Evolutionary conservation across 2,113 vertebrate species (phyloP).

Genomic region (Globicephala melas): DNA sequence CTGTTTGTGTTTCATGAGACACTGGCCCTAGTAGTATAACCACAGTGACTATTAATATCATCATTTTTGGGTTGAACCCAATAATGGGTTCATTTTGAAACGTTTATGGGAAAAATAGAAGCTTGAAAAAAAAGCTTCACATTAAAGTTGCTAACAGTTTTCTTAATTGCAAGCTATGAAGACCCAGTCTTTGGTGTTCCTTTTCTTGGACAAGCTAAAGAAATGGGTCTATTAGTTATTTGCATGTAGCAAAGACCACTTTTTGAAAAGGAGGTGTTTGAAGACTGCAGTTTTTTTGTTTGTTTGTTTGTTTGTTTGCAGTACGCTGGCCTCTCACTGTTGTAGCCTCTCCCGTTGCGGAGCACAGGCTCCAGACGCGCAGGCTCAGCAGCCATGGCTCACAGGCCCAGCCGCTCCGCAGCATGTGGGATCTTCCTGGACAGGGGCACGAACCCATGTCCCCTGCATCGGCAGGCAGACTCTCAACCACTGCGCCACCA

Average conservation of each 20-base stretch:
- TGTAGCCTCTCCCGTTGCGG: too few relatives aligned
- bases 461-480: too few relatives aligned
- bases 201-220: not conserved
- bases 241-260: not conserved
- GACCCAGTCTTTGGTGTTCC: not conserved
- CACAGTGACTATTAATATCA: not conserved
- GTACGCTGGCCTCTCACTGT: too few relatives aligned
- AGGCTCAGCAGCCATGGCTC: too few relatives aligned
- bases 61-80: not conserved
- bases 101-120: not conserved
- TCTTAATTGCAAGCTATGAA: not conserved
- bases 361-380: too few relatives aligned
- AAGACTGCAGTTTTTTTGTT: not conserved
- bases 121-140: not conserved
- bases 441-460: too few relatives aligned
- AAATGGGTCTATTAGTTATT: not conserved
- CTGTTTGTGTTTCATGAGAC: not conserved
- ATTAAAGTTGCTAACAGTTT: not conserved
- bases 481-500: too few relatives aligned
- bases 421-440: too few relatives aligned
- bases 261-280: not conserved
- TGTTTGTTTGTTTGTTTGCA: too few relatives aligned
- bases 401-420: rapidly evolving
- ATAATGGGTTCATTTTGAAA: not conserved
- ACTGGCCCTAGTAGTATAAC: not conserved